Evolutionary conservation across 1,140 invertebrate species (phyloP).

Genomic region (Drosophila truncata): DNA sequence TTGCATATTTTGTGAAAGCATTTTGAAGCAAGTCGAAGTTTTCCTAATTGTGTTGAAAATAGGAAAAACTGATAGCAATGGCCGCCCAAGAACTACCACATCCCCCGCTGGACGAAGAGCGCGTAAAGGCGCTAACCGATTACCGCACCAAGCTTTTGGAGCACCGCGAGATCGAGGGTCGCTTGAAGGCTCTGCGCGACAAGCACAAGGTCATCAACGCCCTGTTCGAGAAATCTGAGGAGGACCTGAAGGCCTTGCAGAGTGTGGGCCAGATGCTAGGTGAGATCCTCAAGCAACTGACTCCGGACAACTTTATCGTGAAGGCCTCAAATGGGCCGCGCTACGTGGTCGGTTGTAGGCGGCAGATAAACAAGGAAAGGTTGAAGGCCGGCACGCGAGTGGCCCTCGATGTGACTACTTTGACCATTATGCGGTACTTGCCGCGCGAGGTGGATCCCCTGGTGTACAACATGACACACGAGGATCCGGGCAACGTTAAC

Average conservation of each 20-base stretch:
- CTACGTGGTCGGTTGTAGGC: conserved; percentile 67
- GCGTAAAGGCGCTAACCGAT: conserved; percentile 95
- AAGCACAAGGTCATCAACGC: conserved; percentile 97
- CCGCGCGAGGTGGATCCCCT: conserved; percentile 69
- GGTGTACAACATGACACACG: conserved; percentile 73
- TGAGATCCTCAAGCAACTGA: conserved; percentile 98
- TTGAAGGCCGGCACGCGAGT: conserved; percentile 67
- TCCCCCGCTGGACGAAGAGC: conserved; percentile 52
- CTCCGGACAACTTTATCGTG: conserved; percentile 95
- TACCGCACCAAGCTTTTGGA: conserved; percentile 98
- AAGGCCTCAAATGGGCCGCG: conserved; percentile 68
- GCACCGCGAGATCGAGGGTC: conserved; percentile 97
- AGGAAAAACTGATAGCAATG: conserved; percentile 6
- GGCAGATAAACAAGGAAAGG: conserved; percentile 58
- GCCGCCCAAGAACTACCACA: not conserved
- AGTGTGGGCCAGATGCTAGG: conserved; percentile 99
- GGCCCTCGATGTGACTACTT: conserved; percentile 63
- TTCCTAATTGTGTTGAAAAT: not conserved
- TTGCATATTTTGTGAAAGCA: conserved; percentile 14
- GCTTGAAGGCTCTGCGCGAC: conserved; percentile 97
- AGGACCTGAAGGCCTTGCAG: conserved; percentile 99
- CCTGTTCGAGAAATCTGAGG: conserved; percentile 99
- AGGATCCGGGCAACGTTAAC: conserved; percentile 69
- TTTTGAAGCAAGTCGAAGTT: not conserved
- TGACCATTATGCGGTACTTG: conserved; percentile 70